Evolutionary conservation across 1,140 invertebrate species (phyloP).

Genomic region (Cherax destructor): DNA sequence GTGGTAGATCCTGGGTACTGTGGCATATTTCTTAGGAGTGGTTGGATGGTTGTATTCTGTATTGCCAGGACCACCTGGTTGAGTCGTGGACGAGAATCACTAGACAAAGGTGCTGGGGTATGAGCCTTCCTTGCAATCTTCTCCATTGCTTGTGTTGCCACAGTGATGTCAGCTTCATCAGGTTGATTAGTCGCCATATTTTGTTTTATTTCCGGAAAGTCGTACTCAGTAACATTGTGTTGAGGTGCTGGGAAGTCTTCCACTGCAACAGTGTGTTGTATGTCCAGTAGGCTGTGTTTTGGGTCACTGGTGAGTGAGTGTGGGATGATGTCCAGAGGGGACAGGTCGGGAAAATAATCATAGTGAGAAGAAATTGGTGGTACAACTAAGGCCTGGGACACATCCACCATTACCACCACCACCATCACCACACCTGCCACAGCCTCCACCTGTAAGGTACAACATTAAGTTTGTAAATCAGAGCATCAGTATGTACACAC

Average conservation of each 20-base stretch:
- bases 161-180: background rate
- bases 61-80: no score
- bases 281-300: background rate
- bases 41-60: no score
- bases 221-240: background rate
- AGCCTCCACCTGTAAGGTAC: no score
- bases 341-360: background rate
- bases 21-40: no score
- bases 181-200: background rate
- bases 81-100: background rate
- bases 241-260: background rate
- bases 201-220: background rate
- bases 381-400: no score
- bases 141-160: background rate
- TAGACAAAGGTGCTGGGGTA: background rate
- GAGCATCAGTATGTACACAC: no score
- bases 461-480: no score
- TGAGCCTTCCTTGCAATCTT: no score
- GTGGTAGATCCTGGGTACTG: no score
- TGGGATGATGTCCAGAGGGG: background rate
- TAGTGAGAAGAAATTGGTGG: no score
- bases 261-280: background rate
- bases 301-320: background rate
- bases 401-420: no score
- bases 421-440: no score